These are phyloP conservation scores for Sinohyriopsis cumingii DNA, from an alignment of 2,888 invertebrate species.

Conservation along the genomic window DNA sequence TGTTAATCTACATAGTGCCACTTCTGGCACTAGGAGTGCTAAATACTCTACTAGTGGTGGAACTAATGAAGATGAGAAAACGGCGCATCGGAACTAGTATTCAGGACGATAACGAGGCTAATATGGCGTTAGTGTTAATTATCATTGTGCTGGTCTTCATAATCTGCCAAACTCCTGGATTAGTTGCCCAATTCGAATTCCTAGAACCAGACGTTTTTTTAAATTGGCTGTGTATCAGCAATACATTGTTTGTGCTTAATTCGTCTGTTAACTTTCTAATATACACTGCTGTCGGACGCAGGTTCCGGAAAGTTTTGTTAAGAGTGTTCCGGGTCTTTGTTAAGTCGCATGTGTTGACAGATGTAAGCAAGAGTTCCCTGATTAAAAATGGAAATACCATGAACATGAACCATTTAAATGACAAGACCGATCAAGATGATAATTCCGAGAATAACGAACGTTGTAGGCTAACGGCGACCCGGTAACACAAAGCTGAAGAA, in stretches of 20 bases:
- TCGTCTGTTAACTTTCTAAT: slow-evolving; percentile 68
- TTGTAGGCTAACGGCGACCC: too few species aligned
- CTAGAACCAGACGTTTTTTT: slow-evolving; percentile 45
- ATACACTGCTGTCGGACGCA: slow-evolving; percentile 65
- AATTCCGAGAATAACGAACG: too few species aligned
- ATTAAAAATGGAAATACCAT: too few species aligned
- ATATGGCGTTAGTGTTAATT: slow-evolving; percentile 64
- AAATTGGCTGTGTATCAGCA: slow-evolving; percentile 63
- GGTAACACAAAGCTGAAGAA: too few species aligned
- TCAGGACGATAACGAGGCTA: slow-evolving; percentile 63
- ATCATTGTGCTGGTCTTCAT: slow-evolving; percentile 68
- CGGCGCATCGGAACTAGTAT: slow-evolving; percentile 56
- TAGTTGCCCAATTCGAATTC: slow-evolving; percentile 61
- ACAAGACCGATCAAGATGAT: too few species aligned
- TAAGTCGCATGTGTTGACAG: slow-evolving; percentile 28
- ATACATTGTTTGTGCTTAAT: slow-evolving; percentile 63
- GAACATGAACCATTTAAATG: too few species aligned
- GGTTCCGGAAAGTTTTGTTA: slow-evolving; percentile 60
- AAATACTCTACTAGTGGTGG: slow-evolving; percentile 58
- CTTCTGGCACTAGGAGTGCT: slow-evolving; percentile 52
- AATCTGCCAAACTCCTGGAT: slow-evolving; percentile 66
- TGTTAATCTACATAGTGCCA: slow-evolving; percentile 59
- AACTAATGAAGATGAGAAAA: slow-evolving; percentile 62
- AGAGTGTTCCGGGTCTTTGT: slow-evolving; percentile 48
- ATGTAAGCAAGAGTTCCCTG: slow-evolving; percentile 18